These are phyloP conservation scores for Rhipidura dahli DNA, from an alignment of 2,113 vertebrate genomes.

Conservation along the genomic window DNA sequence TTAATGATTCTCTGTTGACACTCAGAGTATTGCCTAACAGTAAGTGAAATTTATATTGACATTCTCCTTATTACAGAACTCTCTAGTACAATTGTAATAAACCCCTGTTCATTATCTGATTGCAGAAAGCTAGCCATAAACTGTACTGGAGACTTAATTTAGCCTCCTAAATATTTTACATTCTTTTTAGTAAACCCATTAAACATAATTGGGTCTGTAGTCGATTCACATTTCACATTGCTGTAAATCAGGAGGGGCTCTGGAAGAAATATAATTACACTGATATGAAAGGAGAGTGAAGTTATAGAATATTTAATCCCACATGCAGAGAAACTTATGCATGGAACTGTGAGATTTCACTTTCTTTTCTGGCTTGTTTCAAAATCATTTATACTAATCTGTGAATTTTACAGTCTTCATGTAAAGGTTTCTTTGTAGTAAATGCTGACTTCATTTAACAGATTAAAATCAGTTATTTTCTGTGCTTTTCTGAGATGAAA, in stretches of 20 bases:
- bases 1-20: conserved; percentile 72
- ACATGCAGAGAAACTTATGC: neutral
- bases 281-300: neutral
- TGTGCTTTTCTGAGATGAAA: neutral
- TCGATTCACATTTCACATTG: neutral
- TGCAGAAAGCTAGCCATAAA: neutral
- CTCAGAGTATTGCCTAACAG: conserved; percentile 76
- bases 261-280: neutral
- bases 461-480: neutral
- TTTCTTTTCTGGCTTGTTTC: neutral
- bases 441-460: neutral
- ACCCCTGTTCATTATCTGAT: neutral
- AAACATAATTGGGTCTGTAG: neutral
- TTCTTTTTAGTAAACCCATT: neutral
- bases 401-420: neutral
- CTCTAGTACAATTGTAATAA: neutral
- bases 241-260: neutral
- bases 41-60: conserved; percentile 63
- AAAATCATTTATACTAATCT: neutral
- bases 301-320: neutral
- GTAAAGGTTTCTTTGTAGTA: neutral
- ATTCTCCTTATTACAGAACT: neutral
- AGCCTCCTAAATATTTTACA: neutral
- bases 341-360: neutral
- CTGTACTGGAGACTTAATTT: neutral